Conservation (phyloP, 2,888 invertebrate genomes). For the Eurois occulta region DNA sequence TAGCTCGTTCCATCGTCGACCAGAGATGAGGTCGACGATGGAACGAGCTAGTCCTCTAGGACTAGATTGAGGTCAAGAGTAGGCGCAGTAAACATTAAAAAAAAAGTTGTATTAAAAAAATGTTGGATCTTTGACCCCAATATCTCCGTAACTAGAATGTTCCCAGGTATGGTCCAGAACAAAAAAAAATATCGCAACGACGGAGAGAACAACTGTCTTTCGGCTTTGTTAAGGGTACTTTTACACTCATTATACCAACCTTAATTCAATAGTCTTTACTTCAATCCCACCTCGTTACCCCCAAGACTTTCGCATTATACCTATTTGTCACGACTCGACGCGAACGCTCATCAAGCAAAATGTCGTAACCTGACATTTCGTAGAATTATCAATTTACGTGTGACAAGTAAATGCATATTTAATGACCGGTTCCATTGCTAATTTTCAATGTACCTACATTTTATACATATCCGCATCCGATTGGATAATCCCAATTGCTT, state of each 20-base stretch:
- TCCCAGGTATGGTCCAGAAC: too few relatives aligned
- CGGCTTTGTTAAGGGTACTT: too few relatives aligned
- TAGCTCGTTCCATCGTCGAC: too few relatives aligned
- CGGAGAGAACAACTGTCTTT: too few relatives aligned
- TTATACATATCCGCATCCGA: slow-evolving; percentile 31
- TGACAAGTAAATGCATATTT: slow-evolving; percentile 61
- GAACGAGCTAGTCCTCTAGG: too few relatives aligned
- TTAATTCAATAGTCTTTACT: neutral
- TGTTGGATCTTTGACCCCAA: too few relatives aligned
- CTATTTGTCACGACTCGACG: slow-evolving; percentile 21
- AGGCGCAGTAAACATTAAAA: too few relatives aligned
- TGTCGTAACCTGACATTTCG: slow-evolving; percentile 57
- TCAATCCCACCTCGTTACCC: slow-evolving; percentile 5
- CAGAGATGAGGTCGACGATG: too few relatives aligned
- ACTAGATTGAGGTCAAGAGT: too few relatives aligned
- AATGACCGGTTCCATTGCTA: slow-evolving; percentile 59
- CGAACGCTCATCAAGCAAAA: slow-evolving; percentile 43
- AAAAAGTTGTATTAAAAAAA: too few relatives aligned
- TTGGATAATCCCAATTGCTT: slow-evolving; percentile 46
- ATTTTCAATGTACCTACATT: slow-evolving; percentile 54
- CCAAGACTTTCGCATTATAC: slow-evolving; percentile 11
- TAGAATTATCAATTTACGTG: slow-evolving; percentile 61
- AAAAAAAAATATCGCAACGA: too few relatives aligned
- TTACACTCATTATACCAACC: neutral
- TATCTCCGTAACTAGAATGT: too few relatives aligned